Conservation (phyloP, 2,888 invertebrate species). For the Beris morrisii region DNA sequence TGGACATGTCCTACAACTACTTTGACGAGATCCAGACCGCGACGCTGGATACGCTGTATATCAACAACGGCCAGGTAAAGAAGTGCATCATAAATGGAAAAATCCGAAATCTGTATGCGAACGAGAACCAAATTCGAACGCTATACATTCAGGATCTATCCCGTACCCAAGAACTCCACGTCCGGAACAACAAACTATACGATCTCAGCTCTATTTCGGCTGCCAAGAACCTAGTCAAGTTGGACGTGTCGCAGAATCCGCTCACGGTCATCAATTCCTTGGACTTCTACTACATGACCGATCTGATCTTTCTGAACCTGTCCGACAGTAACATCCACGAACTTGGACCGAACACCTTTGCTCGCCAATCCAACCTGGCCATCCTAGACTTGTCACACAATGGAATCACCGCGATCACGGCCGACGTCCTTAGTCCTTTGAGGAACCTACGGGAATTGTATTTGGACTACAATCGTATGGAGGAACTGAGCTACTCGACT, state of each 20-base stretch:
- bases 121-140: slow-evolving; percentile 11
- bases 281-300: slow-evolving; percentile 15
- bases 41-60: slow-evolving; percentile 13
- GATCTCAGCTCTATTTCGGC: slow-evolving; percentile 4
- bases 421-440: slow-evolving; percentile 3
- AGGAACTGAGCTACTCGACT: neutral
- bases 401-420: neutral
- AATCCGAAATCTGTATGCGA: slow-evolving; percentile 17
- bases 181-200: slow-evolving; percentile 8
- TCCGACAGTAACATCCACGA: neutral
- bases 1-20: slow-evolving; percentile 21
- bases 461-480: slow-evolving; percentile 6
- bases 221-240: slow-evolving; percentile 11
- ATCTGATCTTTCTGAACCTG: slow-evolving; percentile 11
- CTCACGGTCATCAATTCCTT: slow-evolving; percentile 2
- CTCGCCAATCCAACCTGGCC: neutral
- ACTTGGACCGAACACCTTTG: slow-evolving; percentile 2
- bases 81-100: slow-evolving; percentile 17
- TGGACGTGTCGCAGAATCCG: slow-evolving; percentile 15
- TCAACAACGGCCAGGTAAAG: slow-evolving; percentile 7
- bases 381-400: slow-evolving; percentile 21
- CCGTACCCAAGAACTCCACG: slow-evolving; percentile 12
- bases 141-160: slow-evolving; percentile 3
- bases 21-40: slow-evolving; percentile 22
- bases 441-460: slow-evolving; percentile 14